phyloP scores from a whole-genome alignment of 2,888 invertebrate species.

The Gari tellinella region DNA sequence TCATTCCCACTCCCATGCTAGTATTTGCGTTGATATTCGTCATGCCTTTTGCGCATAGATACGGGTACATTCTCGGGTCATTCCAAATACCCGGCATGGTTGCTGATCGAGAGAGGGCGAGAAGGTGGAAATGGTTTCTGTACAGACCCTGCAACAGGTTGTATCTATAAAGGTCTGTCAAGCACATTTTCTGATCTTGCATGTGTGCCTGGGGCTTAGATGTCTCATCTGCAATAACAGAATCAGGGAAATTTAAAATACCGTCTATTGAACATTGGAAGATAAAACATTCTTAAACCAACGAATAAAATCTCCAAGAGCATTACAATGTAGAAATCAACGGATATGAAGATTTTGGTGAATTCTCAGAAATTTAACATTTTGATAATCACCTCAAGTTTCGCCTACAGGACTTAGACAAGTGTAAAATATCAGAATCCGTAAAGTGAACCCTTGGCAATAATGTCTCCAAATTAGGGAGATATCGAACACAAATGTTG shows the following conservation, averaged over 20 bases:
- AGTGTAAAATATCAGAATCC: no score
- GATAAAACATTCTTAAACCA: no score
- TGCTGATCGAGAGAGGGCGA: constrained; percentile 57
- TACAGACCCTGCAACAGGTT: constrained; percentile 67
- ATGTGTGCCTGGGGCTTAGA: background rate
- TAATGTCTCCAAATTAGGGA: no score
- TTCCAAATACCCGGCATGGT: constrained; percentile 59
- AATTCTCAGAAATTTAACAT: no score
- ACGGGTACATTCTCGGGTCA: constrained; percentile 66
- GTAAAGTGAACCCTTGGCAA: no score
- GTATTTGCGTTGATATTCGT: constrained; percentile 31
- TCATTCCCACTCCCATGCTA: constrained; percentile 11
- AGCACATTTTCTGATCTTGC: constrained; percentile 40
- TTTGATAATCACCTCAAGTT: no score
- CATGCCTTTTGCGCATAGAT: constrained; percentile 58
- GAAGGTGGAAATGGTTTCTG: constrained; percentile 60
- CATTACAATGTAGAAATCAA: no score
- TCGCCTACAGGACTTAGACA: no score
- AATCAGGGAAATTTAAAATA: background rate
- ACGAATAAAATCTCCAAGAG: no score
- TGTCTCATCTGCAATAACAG: constrained; percentile 24
- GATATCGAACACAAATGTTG: no score
- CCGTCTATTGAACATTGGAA: no score
- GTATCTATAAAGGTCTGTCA: constrained; percentile 70
- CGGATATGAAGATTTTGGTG: no score